phyloP scores from a whole-genome alignment of 2,888 invertebrate genomes.

The Drosophila trichaetosa region DNA sequence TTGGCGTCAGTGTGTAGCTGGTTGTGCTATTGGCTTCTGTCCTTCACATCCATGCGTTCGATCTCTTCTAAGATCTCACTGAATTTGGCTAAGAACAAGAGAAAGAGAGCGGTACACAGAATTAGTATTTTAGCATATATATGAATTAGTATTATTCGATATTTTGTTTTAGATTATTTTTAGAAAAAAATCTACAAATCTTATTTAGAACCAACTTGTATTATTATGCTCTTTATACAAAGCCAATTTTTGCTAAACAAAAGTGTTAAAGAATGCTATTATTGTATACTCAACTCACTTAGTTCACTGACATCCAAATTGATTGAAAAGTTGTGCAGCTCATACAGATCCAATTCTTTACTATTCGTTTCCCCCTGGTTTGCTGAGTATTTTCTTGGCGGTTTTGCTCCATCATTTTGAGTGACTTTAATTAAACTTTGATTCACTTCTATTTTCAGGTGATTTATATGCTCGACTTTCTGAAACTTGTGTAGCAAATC shows the following conservation, averaged over 20 bases:
- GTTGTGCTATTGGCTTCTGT: neutral
- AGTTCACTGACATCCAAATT: slow-evolving; percentile 35
- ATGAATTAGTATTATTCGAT: neutral
- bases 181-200: neutral
- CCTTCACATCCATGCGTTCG: neutral
- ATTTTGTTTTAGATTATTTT: neutral
- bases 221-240: neutral
- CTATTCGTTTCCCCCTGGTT: neutral
- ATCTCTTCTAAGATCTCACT: slow-evolving; percentile 26
- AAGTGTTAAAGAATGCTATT: neutral
- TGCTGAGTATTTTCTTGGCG: neutral
- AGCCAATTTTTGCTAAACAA: neutral
- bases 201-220: neutral
- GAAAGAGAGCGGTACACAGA: neutral
- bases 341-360: slow-evolving; percentile 23
- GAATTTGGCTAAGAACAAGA: slow-evolving; percentile 32
- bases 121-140: neutral
- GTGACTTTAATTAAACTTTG: neutral
- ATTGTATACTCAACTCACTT: slow-evolving; percentile 40
- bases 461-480: neutral
- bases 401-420: neutral
- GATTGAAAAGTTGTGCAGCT: slow-evolving; percentile 45
- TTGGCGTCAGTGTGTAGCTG: neutral
- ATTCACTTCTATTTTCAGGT: neutral
- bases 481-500: too few species aligned